These are phyloP conservation scores for Chaetura pelagica DNA, from an alignment of 2,113 vertebrate genomes.

Conservation along the genomic window DNA sequence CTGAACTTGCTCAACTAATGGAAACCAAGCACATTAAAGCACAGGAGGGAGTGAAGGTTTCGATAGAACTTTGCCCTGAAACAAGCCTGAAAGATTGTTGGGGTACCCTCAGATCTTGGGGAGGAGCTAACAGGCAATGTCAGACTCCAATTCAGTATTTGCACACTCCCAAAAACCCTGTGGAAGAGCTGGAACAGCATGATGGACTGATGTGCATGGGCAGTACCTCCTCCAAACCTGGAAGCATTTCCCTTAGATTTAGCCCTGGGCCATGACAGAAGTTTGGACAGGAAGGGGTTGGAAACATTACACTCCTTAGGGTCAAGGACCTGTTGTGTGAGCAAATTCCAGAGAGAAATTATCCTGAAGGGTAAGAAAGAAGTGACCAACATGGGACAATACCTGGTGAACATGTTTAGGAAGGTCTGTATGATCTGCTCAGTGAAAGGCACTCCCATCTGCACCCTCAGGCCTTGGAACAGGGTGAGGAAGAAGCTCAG, in stretches of 20 bases:
- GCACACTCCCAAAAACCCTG: background rate
- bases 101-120: background rate
- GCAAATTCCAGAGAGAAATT: background rate
- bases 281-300: background rate
- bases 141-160: background rate
- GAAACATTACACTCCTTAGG: background rate
- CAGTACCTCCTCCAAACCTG: background rate
- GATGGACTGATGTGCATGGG: accelerated
- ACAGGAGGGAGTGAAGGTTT: background rate
- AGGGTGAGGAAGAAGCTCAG: conserved; percentile 97
- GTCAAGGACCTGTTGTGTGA: background rate
- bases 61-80: background rate
- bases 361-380: background rate
- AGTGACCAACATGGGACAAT: background rate
- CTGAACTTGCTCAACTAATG: background rate
- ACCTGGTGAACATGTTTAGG: conserved; percentile 99
- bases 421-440: conserved; percentile 98
- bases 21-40: background rate
- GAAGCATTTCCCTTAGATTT: background rate
- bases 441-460: conserved; percentile 97
- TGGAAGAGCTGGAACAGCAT: background rate
- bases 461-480: conserved; percentile 94
- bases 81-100: background rate
- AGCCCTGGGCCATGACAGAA: background rate
- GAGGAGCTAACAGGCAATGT: background rate